A percentile compares a stretch with the other conserved stretches of the same genome.
These are phyloP conservation scores for Dipodomys stephensi DNA, from an alignment of 2,113 vertebrate species.

Conservation along the genomic window DNA sequence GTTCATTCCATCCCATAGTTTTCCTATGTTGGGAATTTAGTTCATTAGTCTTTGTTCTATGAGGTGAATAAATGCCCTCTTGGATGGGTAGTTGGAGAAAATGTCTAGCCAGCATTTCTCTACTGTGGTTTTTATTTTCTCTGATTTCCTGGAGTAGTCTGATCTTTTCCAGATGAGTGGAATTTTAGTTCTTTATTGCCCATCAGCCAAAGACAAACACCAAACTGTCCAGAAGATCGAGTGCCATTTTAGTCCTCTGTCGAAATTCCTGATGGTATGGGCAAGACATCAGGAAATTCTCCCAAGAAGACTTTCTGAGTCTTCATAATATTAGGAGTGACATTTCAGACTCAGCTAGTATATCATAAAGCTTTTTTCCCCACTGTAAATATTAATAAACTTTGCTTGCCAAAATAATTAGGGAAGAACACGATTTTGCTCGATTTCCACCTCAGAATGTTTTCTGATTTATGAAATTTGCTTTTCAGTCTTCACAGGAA, in stretches of 20 bases:
- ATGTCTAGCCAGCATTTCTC: not conserved
- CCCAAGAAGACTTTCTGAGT: conserved; percentile 62
- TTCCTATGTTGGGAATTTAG: conserved; percentile 29
- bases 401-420: conserved; percentile 52
- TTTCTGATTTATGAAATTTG: not conserved
- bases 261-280: conserved; percentile 77
- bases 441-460: not conserved
- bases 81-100: not conserved
- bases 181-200: conserved; percentile 72
- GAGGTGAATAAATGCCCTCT: not conserved
- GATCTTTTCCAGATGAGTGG: conserved; percentile 76
- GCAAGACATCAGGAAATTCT: conserved; percentile 79
- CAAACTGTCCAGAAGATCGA: conserved; percentile 81
- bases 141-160: conserved; percentile 78
- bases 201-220: conserved; percentile 84
- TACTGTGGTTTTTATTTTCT: conserved; percentile 75
- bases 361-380: conserved; percentile 3
- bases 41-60: not conserved
- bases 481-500: conserved; percentile 57
- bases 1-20: not conserved
- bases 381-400: conserved; percentile 41
- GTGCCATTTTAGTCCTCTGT: conserved; percentile 80
- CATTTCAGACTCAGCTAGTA: conserved; percentile 66
- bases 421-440: conserved; percentile 1
- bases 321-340: conserved; percentile 76